Evolutionary conservation across 2,888 invertebrate genomes (phyloP), one percentile per base, ranked within the genome.

Genomic region (Himalopsyche anomala): DNA sequence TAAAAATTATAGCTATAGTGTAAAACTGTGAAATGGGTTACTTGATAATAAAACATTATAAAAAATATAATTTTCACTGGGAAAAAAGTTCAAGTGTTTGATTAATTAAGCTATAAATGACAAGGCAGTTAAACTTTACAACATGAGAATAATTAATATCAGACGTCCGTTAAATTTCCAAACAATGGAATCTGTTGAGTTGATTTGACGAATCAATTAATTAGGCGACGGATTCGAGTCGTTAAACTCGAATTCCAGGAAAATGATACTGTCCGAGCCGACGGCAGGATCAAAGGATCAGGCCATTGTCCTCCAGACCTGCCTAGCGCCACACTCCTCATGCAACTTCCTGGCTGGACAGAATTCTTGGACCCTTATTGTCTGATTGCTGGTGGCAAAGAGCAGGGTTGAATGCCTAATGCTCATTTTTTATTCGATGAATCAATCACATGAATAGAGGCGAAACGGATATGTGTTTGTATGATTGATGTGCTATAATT

Each of bases 241-340:
- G 80, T 80, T 80, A 80, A 74, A 80, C 80, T 51, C 80, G 80
- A 36, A 54, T 55, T 82, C 54, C 82, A 54, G 82, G 82, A 54
- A 82, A 82, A 54, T 19, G 54, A 19, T 38, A 55, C 19, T 19
- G 82, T 38, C 51, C 28, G 40, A 55, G 38, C 28, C 51, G 51
- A 36, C 54, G 51, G 51, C 82, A 55, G 55, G 55, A 82, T 55
- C 55, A 82, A 82, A 82, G 19, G 55, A 38, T 28, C 82, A 11
- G 80, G 82, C 82, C 55, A 82, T 51, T 82, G 82, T 51, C 82
- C 51, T 19, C 82, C 45, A 19, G 45, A 5, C 36, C 82, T 45
- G 51, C 82, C 28, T 17, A 54, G 54, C 38, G 51, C 55, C 82
- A 82, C 82, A 74, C 74, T 74, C 74, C 74, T 74, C 36, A 36